A percentile compares a stretch with the other conserved stretches of the same genome.
phyloP scores from a whole-genome alignment of 2,113 vertebrate genomes.

The Osmerus eperlanus region DNA sequence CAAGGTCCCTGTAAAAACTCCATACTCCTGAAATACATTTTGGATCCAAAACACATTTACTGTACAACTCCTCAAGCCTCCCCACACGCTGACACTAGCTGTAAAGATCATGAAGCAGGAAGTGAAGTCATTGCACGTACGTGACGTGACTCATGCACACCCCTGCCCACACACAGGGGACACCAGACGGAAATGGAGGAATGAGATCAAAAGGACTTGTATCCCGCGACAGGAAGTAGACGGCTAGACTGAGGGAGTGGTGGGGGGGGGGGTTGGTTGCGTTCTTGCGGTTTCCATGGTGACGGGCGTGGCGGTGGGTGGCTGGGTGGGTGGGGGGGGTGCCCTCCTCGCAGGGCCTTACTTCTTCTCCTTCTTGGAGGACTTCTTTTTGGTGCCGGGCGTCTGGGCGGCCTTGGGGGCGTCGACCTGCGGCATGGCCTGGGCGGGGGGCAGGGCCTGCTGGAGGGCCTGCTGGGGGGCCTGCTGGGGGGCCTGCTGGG shows the following conservation, averaged over 20 bases:
- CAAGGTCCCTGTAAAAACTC: background rate
- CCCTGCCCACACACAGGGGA: background rate
- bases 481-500: slow-evolving; percentile 69
- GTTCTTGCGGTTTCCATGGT: background rate
- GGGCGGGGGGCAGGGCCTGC: slow-evolving; percentile 73
- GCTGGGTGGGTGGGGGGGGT: slow-evolving; percentile 1
- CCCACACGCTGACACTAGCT: background rate
- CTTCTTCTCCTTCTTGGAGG: slow-evolving; percentile 98
- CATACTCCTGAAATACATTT: slow-evolving; percentile 2
- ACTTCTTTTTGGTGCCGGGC: slow-evolving; percentile 93
- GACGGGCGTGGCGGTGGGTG: slow-evolving; percentile 30
- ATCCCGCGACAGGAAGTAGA: background rate
- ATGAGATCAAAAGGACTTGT: background rate
- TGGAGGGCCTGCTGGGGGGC: slow-evolving; percentile 79
- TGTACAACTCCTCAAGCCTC: background rate
- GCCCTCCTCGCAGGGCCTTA: slow-evolving; percentile 63
- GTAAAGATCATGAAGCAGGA: background rate
- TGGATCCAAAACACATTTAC: slow-evolving; percentile 2
- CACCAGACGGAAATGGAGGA: background rate
- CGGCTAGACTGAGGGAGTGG: background rate
- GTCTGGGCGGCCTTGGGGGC: slow-evolving; percentile 76
- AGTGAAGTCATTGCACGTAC: background rate
- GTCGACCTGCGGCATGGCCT: slow-evolving; percentile 68
- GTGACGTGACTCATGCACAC: background rate
- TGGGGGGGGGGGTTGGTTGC: background rate